These are phyloP conservation scores for Drosophila imparisetae DNA, from an alignment of 2,888 invertebrate species.

Conservation along the genomic window DNA sequence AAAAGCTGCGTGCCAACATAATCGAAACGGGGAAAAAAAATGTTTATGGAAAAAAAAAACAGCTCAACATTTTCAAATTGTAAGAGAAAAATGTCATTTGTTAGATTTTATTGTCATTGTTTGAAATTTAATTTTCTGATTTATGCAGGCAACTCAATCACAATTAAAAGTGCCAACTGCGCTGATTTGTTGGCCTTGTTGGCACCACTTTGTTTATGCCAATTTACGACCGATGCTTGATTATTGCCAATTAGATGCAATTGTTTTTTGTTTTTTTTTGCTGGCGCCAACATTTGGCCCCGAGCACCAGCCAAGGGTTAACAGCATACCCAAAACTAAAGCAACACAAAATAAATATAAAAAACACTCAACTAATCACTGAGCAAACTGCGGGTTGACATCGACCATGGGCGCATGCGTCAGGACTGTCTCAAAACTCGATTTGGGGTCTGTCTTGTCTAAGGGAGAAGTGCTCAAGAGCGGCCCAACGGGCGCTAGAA, in stretches of 20 bases:
- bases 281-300: conserved; percentile 15
- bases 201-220: conserved; percentile 58
- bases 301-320: conserved; percentile 43
- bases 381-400: conserved; percentile 40
- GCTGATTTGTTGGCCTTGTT: conserved; percentile 71
- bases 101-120: conserved; percentile 74
- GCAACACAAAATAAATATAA: neutral
- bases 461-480: conserved; percentile 45
- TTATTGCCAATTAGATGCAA: conserved; percentile 74
- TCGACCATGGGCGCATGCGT: conserved; percentile 53
- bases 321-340: conserved; percentile 17
- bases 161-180: conserved; percentile 66
- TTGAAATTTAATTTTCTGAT: conserved; percentile 76
- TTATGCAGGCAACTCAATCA: conserved; percentile 76
- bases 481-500: neutral
- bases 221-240: conserved; percentile 69
- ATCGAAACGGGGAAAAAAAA: conserved; percentile 30
- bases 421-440: conserved; percentile 16
- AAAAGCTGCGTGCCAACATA: conserved; percentile 50
- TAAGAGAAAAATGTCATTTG: conserved; percentile 46
- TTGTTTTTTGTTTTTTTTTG: conserved; percentile 45
- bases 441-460: conserved; percentile 3
- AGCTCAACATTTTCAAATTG: conserved; percentile 1
- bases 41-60: neutral
- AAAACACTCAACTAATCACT: conserved; percentile 47